These are phyloP conservation scores for Spicauda simplicius DNA, from an alignment of 2,888 invertebrate genomes.

Conservation along the genomic window DNA sequence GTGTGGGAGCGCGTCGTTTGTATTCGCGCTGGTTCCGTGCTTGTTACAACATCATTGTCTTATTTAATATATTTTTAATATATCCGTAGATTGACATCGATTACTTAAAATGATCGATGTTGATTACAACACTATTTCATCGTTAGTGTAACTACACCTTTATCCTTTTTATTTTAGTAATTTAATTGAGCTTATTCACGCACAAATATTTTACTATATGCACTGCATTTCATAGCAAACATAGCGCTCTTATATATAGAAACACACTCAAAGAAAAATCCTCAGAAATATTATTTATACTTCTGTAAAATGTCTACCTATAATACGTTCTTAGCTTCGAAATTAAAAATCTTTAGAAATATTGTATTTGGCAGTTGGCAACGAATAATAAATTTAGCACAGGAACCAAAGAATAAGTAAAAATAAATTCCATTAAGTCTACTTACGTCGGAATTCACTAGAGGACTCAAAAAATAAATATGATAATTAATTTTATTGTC, in stretches of 20 bases:
- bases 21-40: constrained; percentile 51
- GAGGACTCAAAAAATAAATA: constrained; percentile 8
- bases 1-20: constrained; percentile 59
- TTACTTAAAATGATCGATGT: background rate
- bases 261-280: background rate
- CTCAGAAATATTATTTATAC: no score
- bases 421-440: background rate
- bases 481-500: constrained; percentile 16
- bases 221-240: background rate
- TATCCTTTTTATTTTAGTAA: background rate
- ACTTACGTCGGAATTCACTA: background rate
- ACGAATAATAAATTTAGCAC: background rate
- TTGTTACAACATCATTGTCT: constrained; percentile 56
- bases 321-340: no score
- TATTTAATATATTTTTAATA: constrained; percentile 31
- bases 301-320: no score
- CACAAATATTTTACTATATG: background rate
- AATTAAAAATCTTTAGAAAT: background rate
- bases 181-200: background rate
- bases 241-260: background rate
- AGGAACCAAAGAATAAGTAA: background rate
- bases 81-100: constrained; percentile 3
- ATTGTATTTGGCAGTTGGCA: background rate
- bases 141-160: background rate
- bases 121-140: background rate